Evolutionary conservation across 2,113 vertebrate species (phyloP), one percentile per base, ranked within the genome.

Genomic region (Lepisosteus osseus): DNA sequence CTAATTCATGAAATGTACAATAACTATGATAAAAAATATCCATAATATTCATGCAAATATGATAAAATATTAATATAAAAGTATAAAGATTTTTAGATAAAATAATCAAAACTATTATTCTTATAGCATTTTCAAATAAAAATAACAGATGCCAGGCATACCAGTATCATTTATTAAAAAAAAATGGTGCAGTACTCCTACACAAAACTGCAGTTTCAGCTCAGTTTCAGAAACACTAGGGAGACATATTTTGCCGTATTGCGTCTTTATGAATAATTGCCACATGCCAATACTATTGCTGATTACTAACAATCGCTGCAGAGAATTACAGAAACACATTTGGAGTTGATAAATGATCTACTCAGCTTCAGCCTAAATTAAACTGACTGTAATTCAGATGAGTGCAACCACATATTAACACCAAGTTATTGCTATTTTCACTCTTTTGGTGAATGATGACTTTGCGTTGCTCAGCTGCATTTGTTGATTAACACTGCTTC

Each of bases 321-420:
- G 74, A 81, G 77, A 84, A 77, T 82, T 86, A 80, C 64, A 74
- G 77, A 82, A 82, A 83, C 76, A 80, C 70, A 77, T 84, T 85
- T 69, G 47, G 55, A 51, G 69, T 69, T 88, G 87, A 90, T 86
- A 86, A 90, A 90, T 80, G 78, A 81, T 81, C 73, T 67, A 14
- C 78, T 78, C 79, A 68, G 72, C 74, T 74, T 80, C 79, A 76
- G 81, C 76, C 75, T 83, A 85, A 91, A 90, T 79, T 85, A 79
- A 85, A 86, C 80, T 15, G 59, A 80, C 82, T 78, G 68, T 76
- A 84, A 72, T 85, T 72, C 70, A 87, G 82, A 88, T 82, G 80
- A 83, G 61, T 55, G 13, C 44, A 77, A 69, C 65, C 69, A 76
- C 74, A 70, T 65, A 71, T 74, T 78, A 82, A 78, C 14, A 41